Evolutionary conservation across 2,113 vertebrate species (phyloP).

Genomic region (Stigmatopora nigra): DNA sequence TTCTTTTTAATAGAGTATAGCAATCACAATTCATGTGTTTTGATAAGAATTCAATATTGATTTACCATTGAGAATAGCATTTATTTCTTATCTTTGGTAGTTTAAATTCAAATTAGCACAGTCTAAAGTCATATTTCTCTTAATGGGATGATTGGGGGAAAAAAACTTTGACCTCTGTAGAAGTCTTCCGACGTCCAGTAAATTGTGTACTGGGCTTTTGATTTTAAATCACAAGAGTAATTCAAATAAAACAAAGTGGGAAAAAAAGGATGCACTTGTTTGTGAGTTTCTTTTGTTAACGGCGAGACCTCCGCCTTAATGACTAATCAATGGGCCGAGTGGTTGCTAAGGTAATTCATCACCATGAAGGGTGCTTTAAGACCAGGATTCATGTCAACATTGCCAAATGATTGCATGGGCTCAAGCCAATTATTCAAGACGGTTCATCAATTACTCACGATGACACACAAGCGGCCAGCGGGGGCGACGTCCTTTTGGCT

Average conservation of each 20-base stretch:
- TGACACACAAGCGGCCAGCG: slow-evolving; percentile 43
- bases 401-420: slow-evolving; percentile 44
- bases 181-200: slow-evolving; percentile 74
- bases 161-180: slow-evolving; percentile 74
- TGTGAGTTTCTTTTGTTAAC: slow-evolving; percentile 27
- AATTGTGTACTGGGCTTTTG: slow-evolving; percentile 65
- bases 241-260: slow-evolving; percentile 63
- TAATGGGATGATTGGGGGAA: slow-evolving; percentile 65
- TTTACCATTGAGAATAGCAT: slow-evolving; percentile 32
- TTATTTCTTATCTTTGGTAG: slow-evolving; percentile 42
- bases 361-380: slow-evolving; percentile 20
- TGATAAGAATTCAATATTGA: slow-evolving; percentile 35
- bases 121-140: slow-evolving; percentile 65
- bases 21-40: slow-evolving; percentile 50
- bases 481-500: slow-evolving; percentile 38
- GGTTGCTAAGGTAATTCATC: slow-evolving; percentile 19
- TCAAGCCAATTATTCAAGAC: slow-evolving; percentile 51
- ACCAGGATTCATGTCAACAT: slow-evolving; percentile 34
- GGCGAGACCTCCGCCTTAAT: slow-evolving; percentile 4
- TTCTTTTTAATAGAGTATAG: slow-evolving; percentile 61
- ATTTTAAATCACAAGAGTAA: slow-evolving; percentile 72
- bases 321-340: slow-evolving; percentile 18
- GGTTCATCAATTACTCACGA: slow-evolving; percentile 54
- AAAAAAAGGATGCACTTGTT: slow-evolving; percentile 35
- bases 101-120: slow-evolving; percentile 49